These are phyloP conservation scores for Notolabrus celidotus DNA, from an alignment of 2,797 vertebrate species.

Conservation along the genomic window DNA sequence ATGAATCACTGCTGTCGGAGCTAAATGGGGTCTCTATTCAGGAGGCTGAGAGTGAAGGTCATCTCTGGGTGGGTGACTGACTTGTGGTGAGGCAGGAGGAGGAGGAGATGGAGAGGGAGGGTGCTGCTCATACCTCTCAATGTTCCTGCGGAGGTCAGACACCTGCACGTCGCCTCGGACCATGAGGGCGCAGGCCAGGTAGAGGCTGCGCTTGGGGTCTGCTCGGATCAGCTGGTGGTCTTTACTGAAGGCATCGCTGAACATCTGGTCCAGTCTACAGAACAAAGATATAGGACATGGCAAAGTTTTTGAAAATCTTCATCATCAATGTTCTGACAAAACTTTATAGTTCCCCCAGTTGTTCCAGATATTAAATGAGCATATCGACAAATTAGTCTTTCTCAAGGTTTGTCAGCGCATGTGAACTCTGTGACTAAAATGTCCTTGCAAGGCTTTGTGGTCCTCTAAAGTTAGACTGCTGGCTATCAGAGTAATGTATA, in stretches of 20 bases:
- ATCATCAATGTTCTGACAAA: too few species aligned
- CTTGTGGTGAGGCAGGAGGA: background rate
- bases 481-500: background rate
- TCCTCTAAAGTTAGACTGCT: background rate
- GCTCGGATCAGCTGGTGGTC: slow-evolving; percentile 93
- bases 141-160: slow-evolving; percentile 97
- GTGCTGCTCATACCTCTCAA: slow-evolving; percentile 88
- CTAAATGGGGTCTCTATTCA: slow-evolving; percentile 63
- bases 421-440: background rate
- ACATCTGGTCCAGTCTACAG: slow-evolving; percentile 95
- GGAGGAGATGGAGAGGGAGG: background rate
- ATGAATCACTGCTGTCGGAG: slow-evolving; percentile 39
- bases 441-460: background rate
- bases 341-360: too few species aligned
- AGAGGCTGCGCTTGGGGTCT: slow-evolving; percentile 92
- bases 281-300: background rate
- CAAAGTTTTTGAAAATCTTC: background rate
- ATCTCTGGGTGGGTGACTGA: slow-evolving; percentile 14
- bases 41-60: slow-evolving; percentile 29
- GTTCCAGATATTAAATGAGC: too few species aligned
- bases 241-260: slow-evolving; percentile 96
- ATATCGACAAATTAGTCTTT: background rate
- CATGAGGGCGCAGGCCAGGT: slow-evolving; percentile 95
- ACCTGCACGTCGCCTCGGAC: slow-evolving; percentile 94
- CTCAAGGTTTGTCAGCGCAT: background rate